Evolutionary conservation across 2,113 vertebrate species (phyloP), one percentile per base, ranked within the genome.

Genomic region (Tenebrosternarchus preto): DNA sequence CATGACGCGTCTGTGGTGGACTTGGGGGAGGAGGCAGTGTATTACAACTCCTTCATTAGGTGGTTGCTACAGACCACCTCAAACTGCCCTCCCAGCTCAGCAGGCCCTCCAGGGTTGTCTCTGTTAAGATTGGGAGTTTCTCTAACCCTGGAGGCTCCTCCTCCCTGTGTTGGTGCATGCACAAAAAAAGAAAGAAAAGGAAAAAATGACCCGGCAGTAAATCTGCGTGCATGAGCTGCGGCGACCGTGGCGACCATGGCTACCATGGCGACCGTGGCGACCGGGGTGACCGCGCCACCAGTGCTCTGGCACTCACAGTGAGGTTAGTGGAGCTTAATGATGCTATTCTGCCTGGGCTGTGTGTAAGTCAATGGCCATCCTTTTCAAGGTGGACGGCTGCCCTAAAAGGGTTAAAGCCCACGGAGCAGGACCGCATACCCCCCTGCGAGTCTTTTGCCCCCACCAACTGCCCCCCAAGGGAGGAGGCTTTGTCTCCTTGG

Each of bases 401-500:
- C 83, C 78, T 78, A 87, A 85, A 80, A 83, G 84, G 82, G 88
- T 87, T 87, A 87, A 84, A 84, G 85, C 84, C 74, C 79, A 59
- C 76, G 72, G 82, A 85, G 61, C 80, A 79, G 60, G 85, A 9
- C 67, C 73, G 29, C 68, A 81, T 72, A 89, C 81, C 82, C 86
- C 82, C 39, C 3, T 39, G 55, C 67, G 79, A 33, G 85, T 84
- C 84, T 84, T 22, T 56, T 69, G 76, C 46, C 78, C 82, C 82
- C n/a, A n/a, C n/a, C n/a, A n/a, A n/a, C n/a, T n/a, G n/a, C n/a
- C 80, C 57, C 78, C 71, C 85, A 55, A 33, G 83, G 73, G 84
- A 76, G 81, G 80, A 82, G 82, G 81, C 88, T 90, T 92, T 92
- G 88, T 81, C 90, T 93, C 89, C 86, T 77, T 89, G 90, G 92